Conservation (phyloP, 2,113 vertebrate species). For the Eonycteris spelaea region DNA sequence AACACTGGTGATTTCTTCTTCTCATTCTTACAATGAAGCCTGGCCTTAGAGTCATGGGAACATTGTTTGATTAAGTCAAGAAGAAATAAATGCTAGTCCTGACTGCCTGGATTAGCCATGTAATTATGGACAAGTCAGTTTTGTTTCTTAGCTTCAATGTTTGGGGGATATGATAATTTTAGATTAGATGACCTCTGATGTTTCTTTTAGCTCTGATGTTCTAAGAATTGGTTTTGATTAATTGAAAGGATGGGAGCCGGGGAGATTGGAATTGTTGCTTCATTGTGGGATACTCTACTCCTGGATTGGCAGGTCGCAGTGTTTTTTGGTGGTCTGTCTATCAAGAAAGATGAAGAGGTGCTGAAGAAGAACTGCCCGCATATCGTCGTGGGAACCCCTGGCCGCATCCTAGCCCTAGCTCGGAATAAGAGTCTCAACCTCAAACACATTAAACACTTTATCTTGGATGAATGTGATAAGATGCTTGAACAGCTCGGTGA, state of each 20-base stretch:
- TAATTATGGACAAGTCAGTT: not conserved
- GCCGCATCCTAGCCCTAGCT: conserved; percentile 86
- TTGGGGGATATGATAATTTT: not conserved
- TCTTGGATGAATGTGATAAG: conserved; percentile 91
- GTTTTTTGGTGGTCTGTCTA: conserved; percentile 89
- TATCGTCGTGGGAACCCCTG: conserved; percentile 88
- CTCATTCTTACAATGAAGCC: not conserved
- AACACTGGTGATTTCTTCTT: not conserved
- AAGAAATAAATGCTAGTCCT: not conserved
- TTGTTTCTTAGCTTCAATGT: not conserved
- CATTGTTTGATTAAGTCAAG: not conserved
- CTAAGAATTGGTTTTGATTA: not conserved
- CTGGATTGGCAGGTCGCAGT: conserved; percentile 83
- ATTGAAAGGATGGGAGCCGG: not conserved
- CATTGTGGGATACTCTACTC: not conserved
- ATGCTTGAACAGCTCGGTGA: conserved; percentile 91
- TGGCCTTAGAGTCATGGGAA: not conserved
- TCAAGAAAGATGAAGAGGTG: conserved; percentile 90
- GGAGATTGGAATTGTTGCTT: not conserved
- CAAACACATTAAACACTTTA: conserved; percentile 91
- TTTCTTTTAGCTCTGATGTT: not conserved
- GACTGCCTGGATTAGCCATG: not conserved
- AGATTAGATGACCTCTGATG: not conserved
- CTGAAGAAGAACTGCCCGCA: conserved; percentile 90
- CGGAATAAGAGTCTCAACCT: conserved; percentile 90